phyloP scores from a whole-genome alignment of 1,140 invertebrate genomes.

The Drosophila nannoptera region DNA sequence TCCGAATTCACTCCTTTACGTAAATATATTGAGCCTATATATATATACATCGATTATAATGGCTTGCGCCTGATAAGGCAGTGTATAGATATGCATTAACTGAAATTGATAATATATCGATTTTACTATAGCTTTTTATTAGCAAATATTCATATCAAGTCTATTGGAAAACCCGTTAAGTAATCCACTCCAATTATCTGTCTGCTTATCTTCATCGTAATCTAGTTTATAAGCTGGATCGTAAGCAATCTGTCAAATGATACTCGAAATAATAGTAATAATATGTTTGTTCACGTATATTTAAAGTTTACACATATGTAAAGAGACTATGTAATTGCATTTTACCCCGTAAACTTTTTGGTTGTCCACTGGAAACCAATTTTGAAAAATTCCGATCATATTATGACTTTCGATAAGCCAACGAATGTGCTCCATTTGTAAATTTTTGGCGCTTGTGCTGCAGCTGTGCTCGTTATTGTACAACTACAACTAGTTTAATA shows the following conservation, averaged over 20 bases:
- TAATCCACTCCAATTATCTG: too few species aligned
- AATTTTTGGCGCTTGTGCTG: conserved; percentile 7
- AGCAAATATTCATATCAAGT: too few species aligned
- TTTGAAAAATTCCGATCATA: conserved; percentile 61
- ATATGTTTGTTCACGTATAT: conserved; percentile 60
- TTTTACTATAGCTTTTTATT: too few species aligned
- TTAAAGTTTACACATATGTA: conserved; percentile 68
- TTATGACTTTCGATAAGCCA: conserved; percentile 45
- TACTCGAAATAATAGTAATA: conserved; percentile 12
- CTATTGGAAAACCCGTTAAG: too few species aligned
- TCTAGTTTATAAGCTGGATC: too few species aligned
- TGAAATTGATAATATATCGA: neutral
- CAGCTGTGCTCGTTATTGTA: conserved; percentile 56
- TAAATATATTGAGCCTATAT: neutral
- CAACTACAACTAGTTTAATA: conserved; percentile 69
- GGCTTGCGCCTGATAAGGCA: neutral
- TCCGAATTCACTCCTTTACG: neutral
- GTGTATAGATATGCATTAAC: neutral
- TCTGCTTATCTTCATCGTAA: too few species aligned
- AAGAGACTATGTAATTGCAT: conserved; percentile 62
- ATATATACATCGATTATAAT: neutral
- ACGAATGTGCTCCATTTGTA: conserved; percentile 1
- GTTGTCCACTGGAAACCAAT: conserved; percentile 69
- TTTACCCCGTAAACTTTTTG: conserved; percentile 65
- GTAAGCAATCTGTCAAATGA: too few species aligned